These are phyloP conservation scores for Eueremaeus valkanovi DNA, from an alignment of 2,888 invertebrate species.

Conservation along the genomic window DNA sequence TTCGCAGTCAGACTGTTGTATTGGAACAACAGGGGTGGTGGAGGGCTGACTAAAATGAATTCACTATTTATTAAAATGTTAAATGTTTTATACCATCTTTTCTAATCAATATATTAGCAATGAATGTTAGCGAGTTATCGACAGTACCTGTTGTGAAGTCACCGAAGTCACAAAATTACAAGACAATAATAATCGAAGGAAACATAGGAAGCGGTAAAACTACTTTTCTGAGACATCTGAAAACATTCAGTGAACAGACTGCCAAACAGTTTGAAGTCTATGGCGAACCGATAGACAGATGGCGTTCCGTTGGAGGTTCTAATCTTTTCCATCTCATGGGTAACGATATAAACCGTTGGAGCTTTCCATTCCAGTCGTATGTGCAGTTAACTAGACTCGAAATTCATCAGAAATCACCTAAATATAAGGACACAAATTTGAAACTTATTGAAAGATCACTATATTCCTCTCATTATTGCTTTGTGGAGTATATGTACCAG, in stretches of 20 bases:
- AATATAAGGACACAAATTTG: slow-evolving; percentile 53
- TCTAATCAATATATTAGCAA: too few species aligned
- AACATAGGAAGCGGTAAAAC: slow-evolving; percentile 89
- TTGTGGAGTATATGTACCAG: slow-evolving; percentile 68
- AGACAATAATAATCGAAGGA: slow-evolving; percentile 69
- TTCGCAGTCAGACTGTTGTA: too few species aligned
- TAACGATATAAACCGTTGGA: slow-evolving; percentile 73
- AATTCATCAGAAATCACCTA: slow-evolving; percentile 48
- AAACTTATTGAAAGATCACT: slow-evolving; percentile 87
- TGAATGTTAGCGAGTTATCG: too few species aligned
- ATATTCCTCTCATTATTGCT: slow-evolving; percentile 75
- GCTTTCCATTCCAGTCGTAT: slow-evolving; percentile 82
- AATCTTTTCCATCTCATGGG: slow-evolving; percentile 83
- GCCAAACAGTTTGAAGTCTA: slow-evolving; percentile 45
- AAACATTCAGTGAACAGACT: slow-evolving; percentile 62
- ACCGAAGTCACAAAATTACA: too few species aligned
- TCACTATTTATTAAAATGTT: too few species aligned
- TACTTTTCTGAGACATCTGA: slow-evolving; percentile 75
- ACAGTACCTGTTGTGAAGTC: too few species aligned
- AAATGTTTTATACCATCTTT: too few species aligned
- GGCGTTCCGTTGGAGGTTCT: slow-evolving; percentile 73
- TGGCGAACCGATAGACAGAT: slow-evolving; percentile 74
- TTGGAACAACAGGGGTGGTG: too few species aligned
- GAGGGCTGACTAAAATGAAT: too few species aligned
- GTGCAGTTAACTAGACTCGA: slow-evolving; percentile 84